A percentile compares a stretch with the other conserved stretches of the same genome.
Evolutionary conservation across 2,113 vertebrate genomes (phyloP).

Genomic region (Chaetodon trifascialis): DNA sequence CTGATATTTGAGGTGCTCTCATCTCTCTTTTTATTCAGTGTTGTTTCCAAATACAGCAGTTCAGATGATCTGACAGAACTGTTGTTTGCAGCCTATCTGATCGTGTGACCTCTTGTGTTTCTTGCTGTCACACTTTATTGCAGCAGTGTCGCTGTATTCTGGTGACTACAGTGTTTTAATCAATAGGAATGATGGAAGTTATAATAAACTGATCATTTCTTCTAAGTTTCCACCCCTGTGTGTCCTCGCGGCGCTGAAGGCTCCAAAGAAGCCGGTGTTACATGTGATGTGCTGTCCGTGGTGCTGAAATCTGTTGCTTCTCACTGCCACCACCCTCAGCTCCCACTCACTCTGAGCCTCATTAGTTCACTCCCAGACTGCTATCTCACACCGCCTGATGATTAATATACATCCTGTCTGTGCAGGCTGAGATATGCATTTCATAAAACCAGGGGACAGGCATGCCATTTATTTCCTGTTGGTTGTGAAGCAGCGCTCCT

Average conservation of each 20-base stretch:
- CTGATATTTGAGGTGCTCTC: not conserved
- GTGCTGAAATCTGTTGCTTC: slow-evolving; percentile 76
- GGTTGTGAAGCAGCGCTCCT: slow-evolving; percentile 24
- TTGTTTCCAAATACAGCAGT: not conserved
- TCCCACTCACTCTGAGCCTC: slow-evolving; percentile 29
- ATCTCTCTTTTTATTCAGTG: not conserved
- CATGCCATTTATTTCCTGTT: slow-evolving; percentile 51
- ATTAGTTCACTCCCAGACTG: slow-evolving; percentile 54
- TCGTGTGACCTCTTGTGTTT: not conserved
- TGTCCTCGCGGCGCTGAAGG: not conserved
- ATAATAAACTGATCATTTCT: not conserved
- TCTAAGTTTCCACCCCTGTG: not conserved
- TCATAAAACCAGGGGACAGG: slow-evolving; percentile 49
- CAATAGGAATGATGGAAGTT: not conserved
- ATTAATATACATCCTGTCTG: slow-evolving; percentile 63
- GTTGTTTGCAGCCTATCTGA: not conserved
- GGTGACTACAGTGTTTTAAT: not conserved
- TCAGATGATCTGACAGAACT: not conserved
- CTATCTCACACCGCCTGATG: slow-evolving; percentile 39
- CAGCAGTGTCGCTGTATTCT: not conserved
- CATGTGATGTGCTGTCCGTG: slow-evolving; percentile 74
- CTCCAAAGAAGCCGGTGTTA: not conserved
- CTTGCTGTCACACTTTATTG: not conserved
- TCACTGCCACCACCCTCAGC: not conserved
- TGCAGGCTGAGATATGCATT: slow-evolving; percentile 46